A percentile compares a stretch with the other conserved stretches of the same genome.
Evolutionary conservation across 1,140 invertebrate genomes (phyloP).

Genomic region (Lerema accius): DNA sequence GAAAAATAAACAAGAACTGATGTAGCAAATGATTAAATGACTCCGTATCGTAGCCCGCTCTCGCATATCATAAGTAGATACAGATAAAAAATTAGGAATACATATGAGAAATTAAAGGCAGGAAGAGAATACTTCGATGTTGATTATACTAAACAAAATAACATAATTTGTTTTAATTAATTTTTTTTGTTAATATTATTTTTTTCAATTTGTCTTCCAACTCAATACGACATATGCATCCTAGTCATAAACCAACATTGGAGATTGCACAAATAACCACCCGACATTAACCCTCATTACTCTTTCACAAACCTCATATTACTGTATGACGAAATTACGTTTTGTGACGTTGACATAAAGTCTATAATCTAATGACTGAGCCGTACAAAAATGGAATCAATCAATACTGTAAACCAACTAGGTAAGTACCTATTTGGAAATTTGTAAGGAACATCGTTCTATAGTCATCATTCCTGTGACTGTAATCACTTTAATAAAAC

Average conservation of each 20-base stretch:
- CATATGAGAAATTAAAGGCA: too few species aligned
- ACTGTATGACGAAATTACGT: slow-evolving; percentile 33
- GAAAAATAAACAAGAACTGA: too few species aligned
- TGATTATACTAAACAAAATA: too few species aligned
- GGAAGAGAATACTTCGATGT: too few species aligned
- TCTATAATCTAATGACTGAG: slow-evolving; percentile 40
- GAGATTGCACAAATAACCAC: slow-evolving; percentile 69
- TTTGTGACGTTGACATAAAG: slow-evolving; percentile 44
- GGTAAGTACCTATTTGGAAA: slow-evolving; percentile 41
- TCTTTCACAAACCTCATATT: slow-evolving; percentile 47
- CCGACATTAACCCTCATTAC: slow-evolving; percentile 69
- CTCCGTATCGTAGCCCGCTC: too few species aligned
- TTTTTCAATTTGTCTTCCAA: too few species aligned
- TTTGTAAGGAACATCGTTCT: slow-evolving; percentile 41
- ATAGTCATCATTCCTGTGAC: slow-evolving; percentile 58
- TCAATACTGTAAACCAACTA: slow-evolving; percentile 39
- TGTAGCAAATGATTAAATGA: too few species aligned
- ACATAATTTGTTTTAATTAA: too few species aligned
- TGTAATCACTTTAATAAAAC: slow-evolving; percentile 58
- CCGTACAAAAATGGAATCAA: slow-evolving; percentile 36
- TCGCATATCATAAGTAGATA: too few species aligned
- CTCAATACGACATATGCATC: slow-evolving; percentile 1
- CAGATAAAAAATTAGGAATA: too few species aligned
- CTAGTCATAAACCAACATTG: slow-evolving; percentile 65
- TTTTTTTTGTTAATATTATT: too few species aligned